phyloP scores from a whole-genome alignment of 2,888 invertebrate genomes.

The Neoascia interrupta region DNA sequence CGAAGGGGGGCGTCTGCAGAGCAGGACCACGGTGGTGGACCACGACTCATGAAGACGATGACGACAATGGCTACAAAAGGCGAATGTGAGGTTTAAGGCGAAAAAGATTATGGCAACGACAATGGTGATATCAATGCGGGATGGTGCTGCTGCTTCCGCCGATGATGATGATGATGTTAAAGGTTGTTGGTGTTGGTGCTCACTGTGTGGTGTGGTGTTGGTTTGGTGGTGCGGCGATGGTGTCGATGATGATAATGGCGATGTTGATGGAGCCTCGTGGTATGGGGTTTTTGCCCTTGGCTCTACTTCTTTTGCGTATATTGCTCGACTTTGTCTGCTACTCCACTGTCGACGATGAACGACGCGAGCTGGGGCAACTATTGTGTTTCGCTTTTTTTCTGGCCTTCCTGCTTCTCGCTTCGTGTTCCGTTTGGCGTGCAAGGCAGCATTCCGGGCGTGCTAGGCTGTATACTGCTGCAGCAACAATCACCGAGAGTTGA shows the following conservation, averaged over 20 bases:
- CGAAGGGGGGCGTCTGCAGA: conserved; percentile 6
- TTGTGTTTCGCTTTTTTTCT: conserved; percentile 30
- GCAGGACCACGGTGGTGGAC: conserved; percentile 33
- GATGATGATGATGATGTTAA: conserved; percentile 14
- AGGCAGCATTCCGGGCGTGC: conserved; percentile 27
- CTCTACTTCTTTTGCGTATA: conserved; percentile 65
- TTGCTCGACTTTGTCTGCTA: conserved; percentile 24
- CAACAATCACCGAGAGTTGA: conserved; percentile 43
- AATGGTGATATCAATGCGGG: conserved; percentile 21
- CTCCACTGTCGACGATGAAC: too few species aligned
- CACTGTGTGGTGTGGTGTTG: background rate
- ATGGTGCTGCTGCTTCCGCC: conserved; percentile 3
- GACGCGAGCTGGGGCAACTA: too few species aligned
- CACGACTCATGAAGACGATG: conserved; percentile 33
- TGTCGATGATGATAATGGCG: conserved; percentile 17
- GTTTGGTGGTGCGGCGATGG: background rate
- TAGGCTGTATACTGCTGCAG: conserved; percentile 41
- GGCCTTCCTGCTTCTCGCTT: conserved; percentile 8
- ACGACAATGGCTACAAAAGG: conserved; percentile 25
- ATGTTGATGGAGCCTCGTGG: conserved; percentile 40
- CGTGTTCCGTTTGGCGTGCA: too few species aligned
- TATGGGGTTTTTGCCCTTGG: conserved; percentile 72
- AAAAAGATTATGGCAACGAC: conserved; percentile 43
- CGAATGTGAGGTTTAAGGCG: conserved; percentile 37
- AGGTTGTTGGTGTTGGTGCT: too few species aligned